Percentiles rank a stretch among this genome's conserved stretches.
Conservation (phyloP, 2,888 invertebrate genomes). For the Eupsilia transversa region DNA sequence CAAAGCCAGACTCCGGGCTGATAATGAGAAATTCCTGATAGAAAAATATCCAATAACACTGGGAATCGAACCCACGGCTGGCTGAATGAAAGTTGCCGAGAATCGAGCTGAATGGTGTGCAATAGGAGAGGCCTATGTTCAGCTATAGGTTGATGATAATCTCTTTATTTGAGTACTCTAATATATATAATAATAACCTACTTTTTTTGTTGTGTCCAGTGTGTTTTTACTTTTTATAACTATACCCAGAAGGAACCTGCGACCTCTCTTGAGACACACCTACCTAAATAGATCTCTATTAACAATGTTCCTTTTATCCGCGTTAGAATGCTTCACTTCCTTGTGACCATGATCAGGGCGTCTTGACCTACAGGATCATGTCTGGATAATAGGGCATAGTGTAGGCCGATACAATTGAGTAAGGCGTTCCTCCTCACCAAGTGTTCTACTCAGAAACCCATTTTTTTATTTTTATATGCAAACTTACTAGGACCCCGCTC, state of each 20-base stretch:
- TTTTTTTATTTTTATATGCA: background rate
- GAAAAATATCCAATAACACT: background rate
- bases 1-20: background rate
- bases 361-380: conserved; percentile 36
- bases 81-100: no score
- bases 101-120: no score
- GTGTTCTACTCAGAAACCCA: background rate
- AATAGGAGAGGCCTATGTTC: no score
- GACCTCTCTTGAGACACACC: conserved; percentile 22
- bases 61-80: background rate
- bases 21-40: background rate
- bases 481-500: no score
- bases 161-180: no score
- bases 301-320: conserved; percentile 33
- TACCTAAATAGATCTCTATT: conserved; percentile 26
- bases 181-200: no score
- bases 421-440: background rate
- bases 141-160: no score
- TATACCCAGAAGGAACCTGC: conserved; percentile 5
- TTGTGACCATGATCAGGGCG: conserved; percentile 41
- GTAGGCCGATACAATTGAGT: background rate
- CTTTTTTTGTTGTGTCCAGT: no score
- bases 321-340: conserved; percentile 31
- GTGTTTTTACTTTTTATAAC: no score
- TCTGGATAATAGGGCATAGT: background rate